Evolutionary conservation across 2,113 vertebrate species (phyloP).

Genomic region (Archocentrus centrarchus): DNA sequence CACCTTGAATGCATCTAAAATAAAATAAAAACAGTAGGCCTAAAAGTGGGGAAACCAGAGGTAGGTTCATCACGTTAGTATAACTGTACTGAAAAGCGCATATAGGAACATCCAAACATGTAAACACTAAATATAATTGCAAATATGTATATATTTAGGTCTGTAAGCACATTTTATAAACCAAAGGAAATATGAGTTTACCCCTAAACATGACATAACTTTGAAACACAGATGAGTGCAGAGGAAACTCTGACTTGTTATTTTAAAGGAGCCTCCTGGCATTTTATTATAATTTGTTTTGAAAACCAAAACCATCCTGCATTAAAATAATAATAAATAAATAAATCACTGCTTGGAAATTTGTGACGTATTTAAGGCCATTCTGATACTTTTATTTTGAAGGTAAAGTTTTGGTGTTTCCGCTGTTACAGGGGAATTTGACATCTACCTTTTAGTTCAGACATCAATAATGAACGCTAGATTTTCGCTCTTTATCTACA

Average conservation of each 20-base stretch:
- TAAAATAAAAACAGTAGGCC: background rate
- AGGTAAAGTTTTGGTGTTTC: background rate
- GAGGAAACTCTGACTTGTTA: background rate
- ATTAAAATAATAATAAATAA: background rate
- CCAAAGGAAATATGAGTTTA: no score
- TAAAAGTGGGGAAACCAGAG: background rate
- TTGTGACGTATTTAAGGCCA: no score
- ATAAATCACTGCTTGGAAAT: background rate
- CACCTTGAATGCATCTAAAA: background rate
- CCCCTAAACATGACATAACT: no score
- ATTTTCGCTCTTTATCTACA: background rate
- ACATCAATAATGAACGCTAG: slow-evolving; percentile 19
- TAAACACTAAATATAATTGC: no score
- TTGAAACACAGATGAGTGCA: background rate
- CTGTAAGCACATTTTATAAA: no score
- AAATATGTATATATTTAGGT: no score
- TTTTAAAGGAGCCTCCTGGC: no score
- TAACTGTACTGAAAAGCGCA: no score
- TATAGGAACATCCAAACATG: no score
- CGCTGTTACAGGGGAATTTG: background rate
- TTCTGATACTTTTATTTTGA: slow-evolving; percentile 31
- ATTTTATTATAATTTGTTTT: no score
- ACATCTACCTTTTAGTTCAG: slow-evolving; percentile 2
- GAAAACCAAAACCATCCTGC: no score
- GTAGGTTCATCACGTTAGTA: no score